These are phyloP conservation scores for Amphibalanus amphitrite DNA, from an alignment of 1,140 invertebrate species.

Conservation along the genomic window DNA sequence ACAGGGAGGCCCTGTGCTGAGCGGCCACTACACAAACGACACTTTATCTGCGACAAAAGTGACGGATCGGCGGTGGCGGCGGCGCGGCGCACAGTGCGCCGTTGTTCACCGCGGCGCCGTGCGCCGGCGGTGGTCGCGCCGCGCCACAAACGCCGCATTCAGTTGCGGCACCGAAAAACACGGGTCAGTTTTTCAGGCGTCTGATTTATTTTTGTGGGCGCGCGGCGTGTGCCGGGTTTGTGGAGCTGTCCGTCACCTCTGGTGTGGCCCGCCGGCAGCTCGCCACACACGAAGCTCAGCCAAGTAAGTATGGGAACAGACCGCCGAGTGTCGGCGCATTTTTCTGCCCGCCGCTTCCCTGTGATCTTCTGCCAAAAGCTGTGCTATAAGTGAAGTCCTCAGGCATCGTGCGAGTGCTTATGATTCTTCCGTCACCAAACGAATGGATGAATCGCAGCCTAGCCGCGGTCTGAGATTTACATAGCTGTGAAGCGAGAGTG, in stretches of 20 bases:
- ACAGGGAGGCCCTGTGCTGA: background rate
- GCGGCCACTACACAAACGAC: background rate
- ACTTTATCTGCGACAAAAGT: background rate
- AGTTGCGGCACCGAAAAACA: background rate
- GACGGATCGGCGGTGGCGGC: background rate
- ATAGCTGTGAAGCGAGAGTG: too few relatives aligned
- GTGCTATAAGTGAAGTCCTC: too few relatives aligned
- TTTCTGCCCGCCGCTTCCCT: too few relatives aligned
- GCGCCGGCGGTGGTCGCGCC: background rate
- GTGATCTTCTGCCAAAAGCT: too few relatives aligned
- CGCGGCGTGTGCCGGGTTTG: background rate
- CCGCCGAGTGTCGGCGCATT: too few relatives aligned
- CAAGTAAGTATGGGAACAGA: too few relatives aligned
- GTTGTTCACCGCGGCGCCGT: background rate
- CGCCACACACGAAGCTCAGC: background rate
- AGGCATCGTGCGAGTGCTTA: too few relatives aligned
- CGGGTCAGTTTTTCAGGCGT: background rate
- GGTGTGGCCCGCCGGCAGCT: background rate
- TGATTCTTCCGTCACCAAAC: too few relatives aligned
- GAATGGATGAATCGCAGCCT: too few relatives aligned
- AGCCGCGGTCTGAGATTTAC: too few relatives aligned
- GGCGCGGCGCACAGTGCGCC: background rate
- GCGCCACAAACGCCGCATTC: background rate
- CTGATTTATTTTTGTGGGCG: background rate
- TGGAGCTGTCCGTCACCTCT: background rate